Conservation (phyloP, 1,140 invertebrate species). For the Ips typographus region DNA sequence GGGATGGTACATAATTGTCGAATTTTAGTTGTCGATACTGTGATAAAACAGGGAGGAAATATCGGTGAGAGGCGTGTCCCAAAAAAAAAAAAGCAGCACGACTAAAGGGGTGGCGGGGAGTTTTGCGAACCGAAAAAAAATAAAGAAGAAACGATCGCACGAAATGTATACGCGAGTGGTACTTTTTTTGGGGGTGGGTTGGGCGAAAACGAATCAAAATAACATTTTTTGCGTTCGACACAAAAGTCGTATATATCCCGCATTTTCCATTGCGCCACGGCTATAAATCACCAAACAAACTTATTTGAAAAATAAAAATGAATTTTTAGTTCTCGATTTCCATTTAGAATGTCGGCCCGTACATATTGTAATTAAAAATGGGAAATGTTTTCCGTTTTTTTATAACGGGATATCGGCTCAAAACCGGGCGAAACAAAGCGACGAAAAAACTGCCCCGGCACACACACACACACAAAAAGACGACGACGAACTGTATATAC, state of each 20-base stretch:
- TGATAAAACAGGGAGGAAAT: too few species aligned
- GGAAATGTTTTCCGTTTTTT: conserved; percentile 36
- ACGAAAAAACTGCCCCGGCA: conserved; percentile 19
- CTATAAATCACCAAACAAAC: conserved; percentile 38
- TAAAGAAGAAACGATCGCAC: conserved; percentile 10
- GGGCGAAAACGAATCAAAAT: conserved; percentile 35
- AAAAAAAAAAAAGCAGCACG: conserved; percentile 1
- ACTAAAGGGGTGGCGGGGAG: background rate
- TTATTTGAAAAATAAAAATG: conserved; percentile 38
- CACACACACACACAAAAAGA: conserved; percentile 16
- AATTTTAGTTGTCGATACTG: too few species aligned
- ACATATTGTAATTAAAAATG: conserved; percentile 39
- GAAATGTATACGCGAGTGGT: conserved; percentile 27
- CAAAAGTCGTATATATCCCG: conserved; percentile 37
- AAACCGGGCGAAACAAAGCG: conserved; percentile 19
- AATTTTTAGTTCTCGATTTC: conserved; percentile 39
- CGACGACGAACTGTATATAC: conserved; percentile 7
- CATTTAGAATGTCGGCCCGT: conserved; percentile 37
- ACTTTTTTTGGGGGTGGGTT: conserved; percentile 8
- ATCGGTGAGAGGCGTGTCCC: background rate
- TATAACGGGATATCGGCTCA: conserved; percentile 25
- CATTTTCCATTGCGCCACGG: conserved; percentile 24
- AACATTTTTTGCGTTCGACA: conserved; percentile 36
- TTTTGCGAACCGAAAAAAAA: conserved; percentile 5
- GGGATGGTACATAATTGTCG: too few species aligned